These are phyloP conservation scores for Phlogophora meticulosa DNA, from an alignment of 2,888 invertebrate genomes.

Conservation along the genomic window DNA sequence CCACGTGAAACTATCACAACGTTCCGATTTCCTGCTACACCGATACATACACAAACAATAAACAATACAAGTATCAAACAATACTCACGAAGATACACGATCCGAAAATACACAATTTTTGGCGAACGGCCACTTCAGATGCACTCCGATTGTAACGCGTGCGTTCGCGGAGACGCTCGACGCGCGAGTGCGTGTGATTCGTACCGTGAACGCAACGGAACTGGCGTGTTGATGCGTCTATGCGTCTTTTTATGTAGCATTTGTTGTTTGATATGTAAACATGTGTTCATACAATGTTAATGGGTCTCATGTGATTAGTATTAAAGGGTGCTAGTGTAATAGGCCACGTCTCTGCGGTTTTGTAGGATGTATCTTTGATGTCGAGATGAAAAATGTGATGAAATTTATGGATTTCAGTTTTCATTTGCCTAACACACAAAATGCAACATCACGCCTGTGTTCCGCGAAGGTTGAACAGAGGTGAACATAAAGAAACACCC, in stretches of 20 bases:
- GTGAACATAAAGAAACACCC: too few species aligned
- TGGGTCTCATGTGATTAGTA: slow-evolving; percentile 50
- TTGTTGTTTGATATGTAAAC: slow-evolving; percentile 59
- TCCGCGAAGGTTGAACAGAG: too few species aligned
- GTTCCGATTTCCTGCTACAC: slow-evolving; percentile 4
- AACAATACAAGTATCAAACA: slow-evolving; percentile 49
- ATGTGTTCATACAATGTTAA: slow-evolving; percentile 32
- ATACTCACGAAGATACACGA: slow-evolving; percentile 53
- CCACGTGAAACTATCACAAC: neutral
- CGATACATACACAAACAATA: slow-evolving; percentile 33
- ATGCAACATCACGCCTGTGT: too few species aligned
- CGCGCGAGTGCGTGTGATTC: slow-evolving; percentile 23
- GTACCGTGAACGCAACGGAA: slow-evolving; percentile 24
- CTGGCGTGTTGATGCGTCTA: slow-evolving; percentile 14
- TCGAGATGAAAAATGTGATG: neutral
- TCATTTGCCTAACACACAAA: too few species aligned
- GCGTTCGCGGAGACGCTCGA: slow-evolving; percentile 16
- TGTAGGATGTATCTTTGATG: neutral
- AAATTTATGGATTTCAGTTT: neutral
- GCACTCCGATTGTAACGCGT: slow-evolving; percentile 29
- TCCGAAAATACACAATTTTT: slow-evolving; percentile 59
- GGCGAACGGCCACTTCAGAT: slow-evolving; percentile 56
- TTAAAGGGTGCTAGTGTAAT: slow-evolving; percentile 21
- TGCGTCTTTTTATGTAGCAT: slow-evolving; percentile 50
- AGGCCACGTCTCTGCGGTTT: slow-evolving; percentile 6